These are phyloP conservation scores for Austrolebias charrua DNA, from an alignment of 2,797 vertebrate species.

Conservation along the genomic window DNA sequence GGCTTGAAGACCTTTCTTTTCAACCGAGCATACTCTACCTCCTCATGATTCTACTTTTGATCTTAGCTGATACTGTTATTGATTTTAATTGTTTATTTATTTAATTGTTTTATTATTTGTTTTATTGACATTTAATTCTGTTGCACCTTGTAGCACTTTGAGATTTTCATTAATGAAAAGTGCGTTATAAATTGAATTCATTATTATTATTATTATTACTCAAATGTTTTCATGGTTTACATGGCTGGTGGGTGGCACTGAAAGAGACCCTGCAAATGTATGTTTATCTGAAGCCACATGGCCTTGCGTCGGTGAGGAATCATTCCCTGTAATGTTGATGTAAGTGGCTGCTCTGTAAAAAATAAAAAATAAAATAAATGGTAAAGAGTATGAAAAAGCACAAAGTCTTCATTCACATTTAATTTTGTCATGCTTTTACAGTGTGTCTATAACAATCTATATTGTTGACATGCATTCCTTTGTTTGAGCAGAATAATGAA, in stretches of 20 bases:
- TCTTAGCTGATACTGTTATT: too few relatives aligned
- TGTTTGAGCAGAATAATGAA: constrained; percentile 1
- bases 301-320: constrained; percentile 6
- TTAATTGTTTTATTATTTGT: too few relatives aligned
- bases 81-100: too few relatives aligned
- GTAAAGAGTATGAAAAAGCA: too few relatives aligned
- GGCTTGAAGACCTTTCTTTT: too few relatives aligned
- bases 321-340: constrained; percentile 13
- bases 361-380: neutral
- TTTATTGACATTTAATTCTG: too few relatives aligned
- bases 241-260: constrained; percentile 24
- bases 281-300: constrained; percentile 31
- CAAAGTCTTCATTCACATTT: neutral
- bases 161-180: too few relatives aligned
- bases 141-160: too few relatives aligned
- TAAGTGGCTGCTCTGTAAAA: constrained; percentile 16
- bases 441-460: constrained; percentile 9
- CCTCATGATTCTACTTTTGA: too few relatives aligned
- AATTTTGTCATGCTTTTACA: constrained; percentile 10
- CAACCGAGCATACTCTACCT: too few relatives aligned
- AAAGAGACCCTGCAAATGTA: constrained; percentile 36
- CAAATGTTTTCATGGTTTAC: constrained; percentile 43
- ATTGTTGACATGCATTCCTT: constrained; percentile 7
- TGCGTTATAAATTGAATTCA: too few relatives aligned
- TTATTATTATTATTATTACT: too few relatives aligned